Percentiles rank a stretch among this genome's conserved stretches.
phyloP scores from a whole-genome alignment of 2,797 vertebrate genomes.

The Pseudomugil tenellus region DNA sequence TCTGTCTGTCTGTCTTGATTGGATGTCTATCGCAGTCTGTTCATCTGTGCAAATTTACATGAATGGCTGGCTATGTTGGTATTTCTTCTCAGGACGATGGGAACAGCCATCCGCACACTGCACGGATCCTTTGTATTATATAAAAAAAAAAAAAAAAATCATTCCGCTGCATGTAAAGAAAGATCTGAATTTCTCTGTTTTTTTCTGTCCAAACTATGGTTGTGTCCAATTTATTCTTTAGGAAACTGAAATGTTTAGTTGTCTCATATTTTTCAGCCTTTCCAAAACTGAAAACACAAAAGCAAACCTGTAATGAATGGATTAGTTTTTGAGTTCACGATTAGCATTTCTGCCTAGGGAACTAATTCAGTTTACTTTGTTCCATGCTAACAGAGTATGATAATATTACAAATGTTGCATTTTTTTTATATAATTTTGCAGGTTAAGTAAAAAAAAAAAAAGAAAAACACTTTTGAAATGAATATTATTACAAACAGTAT shows the following conservation, averaged over 20 bases:
- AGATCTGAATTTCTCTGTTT: constrained; percentile 28
- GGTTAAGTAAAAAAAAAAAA: neutral
- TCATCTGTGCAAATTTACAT: constrained; percentile 73
- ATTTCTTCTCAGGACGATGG: constrained; percentile 37
- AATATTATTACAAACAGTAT: neutral
- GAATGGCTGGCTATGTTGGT: constrained; percentile 50
- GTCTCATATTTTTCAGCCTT: constrained; percentile 4
- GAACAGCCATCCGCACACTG: constrained; percentile 24
- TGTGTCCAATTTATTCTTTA: constrained; percentile 4
- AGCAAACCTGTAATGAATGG: neutral
- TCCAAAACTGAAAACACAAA: constrained; percentile 8
- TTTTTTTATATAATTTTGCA: neutral
- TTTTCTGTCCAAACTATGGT: neutral
- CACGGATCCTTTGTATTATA: too few relatives aligned
- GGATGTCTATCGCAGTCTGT: constrained; percentile 60
- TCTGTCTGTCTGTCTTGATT: constrained; percentile 68
- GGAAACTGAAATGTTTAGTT: neutral
- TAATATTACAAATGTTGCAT: neutral
- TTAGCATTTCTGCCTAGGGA: constrained; percentile 1
- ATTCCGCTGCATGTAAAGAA: constrained; percentile 35
- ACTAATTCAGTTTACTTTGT: neutral
- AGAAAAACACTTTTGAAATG: neutral
- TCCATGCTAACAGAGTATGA: neutral
- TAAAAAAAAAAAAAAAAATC: too few relatives aligned
- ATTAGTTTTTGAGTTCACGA: constrained; percentile 2